Evolutionary conservation across 1,140 invertebrate species (phyloP).

Genomic region (Temnothorax nylanderi): DNA sequence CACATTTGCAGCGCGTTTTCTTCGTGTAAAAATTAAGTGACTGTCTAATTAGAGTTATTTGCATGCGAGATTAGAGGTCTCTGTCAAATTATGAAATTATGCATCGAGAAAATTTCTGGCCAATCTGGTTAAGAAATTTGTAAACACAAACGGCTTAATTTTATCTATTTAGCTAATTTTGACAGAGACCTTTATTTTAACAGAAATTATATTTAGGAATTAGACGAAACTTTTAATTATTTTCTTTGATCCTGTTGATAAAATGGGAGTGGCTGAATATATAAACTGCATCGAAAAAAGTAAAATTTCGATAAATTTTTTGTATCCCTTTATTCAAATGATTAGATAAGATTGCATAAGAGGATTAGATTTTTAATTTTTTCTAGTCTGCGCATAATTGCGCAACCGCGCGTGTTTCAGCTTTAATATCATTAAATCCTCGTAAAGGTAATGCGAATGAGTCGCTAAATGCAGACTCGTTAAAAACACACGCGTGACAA

Average conservation of each 20-base stretch:
- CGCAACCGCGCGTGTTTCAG: not conserved
- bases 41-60: not conserved
- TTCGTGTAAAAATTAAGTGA: not conserved
- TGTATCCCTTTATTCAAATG: not conserved
- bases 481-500: slow-evolving; percentile 76
- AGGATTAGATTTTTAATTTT: too few relatives aligned
- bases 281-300: not conserved
- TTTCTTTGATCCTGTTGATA: not conserved
- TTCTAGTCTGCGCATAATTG: too few relatives aligned
- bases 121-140: not conserved
- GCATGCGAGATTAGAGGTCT: not conserved
- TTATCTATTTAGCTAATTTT: not conserved
- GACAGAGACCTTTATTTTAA: not conserved
- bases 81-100: not conserved
- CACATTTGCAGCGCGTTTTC: not conserved
- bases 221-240: not conserved
- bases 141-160: not conserved
- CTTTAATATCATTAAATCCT: not conserved
- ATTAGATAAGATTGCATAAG: not conserved
- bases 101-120: not conserved
- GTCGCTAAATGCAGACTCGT: slow-evolving; percentile 56
- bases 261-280: not conserved
- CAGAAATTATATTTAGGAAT: not conserved
- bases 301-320: not conserved
- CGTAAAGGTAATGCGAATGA: not conserved